A percentile compares a stretch with the other conserved stretches of the same genome.
phyloP scores from a whole-genome alignment of 2,888 invertebrate genomes.

The Odontocolon sp. region DNA sequence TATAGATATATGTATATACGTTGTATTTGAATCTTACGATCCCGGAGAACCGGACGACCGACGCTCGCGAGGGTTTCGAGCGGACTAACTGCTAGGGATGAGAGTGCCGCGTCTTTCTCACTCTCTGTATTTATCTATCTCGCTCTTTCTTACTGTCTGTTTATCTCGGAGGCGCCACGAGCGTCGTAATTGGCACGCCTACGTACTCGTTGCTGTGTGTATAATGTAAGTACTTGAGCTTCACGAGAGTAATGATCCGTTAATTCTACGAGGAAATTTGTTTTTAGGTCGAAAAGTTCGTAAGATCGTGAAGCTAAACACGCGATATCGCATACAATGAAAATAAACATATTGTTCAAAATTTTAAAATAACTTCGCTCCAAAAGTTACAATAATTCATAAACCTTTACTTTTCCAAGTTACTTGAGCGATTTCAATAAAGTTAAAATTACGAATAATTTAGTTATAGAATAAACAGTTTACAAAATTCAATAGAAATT shows the following conservation, averaged over 20 bases:
- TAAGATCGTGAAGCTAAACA: too few relatives aligned
- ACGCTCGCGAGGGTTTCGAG: slow-evolving; percentile 54
- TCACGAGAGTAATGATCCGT: slow-evolving; percentile 19
- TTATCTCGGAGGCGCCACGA: slow-evolving; percentile 49
- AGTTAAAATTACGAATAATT: too few relatives aligned
- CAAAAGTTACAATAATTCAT: too few relatives aligned
- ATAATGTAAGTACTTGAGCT: slow-evolving; percentile 8
- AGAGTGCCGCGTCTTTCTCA: slow-evolving; percentile 38
- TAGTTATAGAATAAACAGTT: too few relatives aligned
- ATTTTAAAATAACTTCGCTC: too few relatives aligned
- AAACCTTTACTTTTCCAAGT: too few relatives aligned
- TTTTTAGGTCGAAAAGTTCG: neutral
- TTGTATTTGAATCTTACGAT: slow-evolving; percentile 13
- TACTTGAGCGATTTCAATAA: too few relatives aligned
- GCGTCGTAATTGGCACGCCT: slow-evolving; percentile 55
- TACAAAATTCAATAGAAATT: too few relatives aligned
- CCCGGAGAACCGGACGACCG: slow-evolving; percentile 38
- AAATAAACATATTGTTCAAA: too few relatives aligned
- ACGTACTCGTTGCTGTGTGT: slow-evolving; percentile 37
- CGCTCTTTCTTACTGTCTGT: slow-evolving; percentile 39
- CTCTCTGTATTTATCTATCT: neutral
- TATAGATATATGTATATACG: too few relatives aligned
- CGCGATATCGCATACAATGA: too few relatives aligned
- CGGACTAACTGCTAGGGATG: slow-evolving; percentile 58
- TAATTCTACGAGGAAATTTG: slow-evolving; percentile 10